Evolutionary conservation across 2,113 vertebrate species (phyloP).

Genomic region (Bothrops jararaca): DNA sequence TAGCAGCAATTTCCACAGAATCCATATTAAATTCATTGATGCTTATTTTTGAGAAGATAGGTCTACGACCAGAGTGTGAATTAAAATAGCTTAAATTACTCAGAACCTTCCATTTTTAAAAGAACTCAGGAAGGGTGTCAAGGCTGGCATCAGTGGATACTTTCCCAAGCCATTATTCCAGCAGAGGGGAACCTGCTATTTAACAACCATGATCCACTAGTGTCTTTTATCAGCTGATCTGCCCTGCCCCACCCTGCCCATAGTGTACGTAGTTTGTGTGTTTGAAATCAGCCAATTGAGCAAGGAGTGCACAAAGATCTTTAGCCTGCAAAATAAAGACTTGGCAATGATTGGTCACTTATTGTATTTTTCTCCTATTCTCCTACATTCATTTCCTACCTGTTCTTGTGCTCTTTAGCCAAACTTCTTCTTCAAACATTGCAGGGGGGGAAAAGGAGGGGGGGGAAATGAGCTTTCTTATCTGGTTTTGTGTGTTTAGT

Average conservation of each 20-base stretch:
- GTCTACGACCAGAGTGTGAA: background rate
- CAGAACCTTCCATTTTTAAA: background rate
- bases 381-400: too few species aligned
- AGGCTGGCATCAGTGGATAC: background rate
- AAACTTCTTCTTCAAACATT: background rate
- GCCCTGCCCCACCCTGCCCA: background rate
- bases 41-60: background rate
- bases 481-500: background rate
- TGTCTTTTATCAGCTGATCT: background rate
- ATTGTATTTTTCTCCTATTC: background rate
- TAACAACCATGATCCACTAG: background rate
- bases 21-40: background rate
- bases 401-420: background rate
- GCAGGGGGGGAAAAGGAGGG: too few species aligned
- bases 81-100: background rate
- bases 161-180: background rate
- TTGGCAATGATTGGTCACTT: background rate
- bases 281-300: background rate
- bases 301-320: background rate
- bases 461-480: background rate
- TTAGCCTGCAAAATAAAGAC: background rate
- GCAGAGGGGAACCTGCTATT: background rate
- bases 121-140: background rate
- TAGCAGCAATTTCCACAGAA: background rate
- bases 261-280: background rate